Base-by-base conservation (phyloP, 2,888 invertebrate genomes). In the Julus scandinavius region DNA sequence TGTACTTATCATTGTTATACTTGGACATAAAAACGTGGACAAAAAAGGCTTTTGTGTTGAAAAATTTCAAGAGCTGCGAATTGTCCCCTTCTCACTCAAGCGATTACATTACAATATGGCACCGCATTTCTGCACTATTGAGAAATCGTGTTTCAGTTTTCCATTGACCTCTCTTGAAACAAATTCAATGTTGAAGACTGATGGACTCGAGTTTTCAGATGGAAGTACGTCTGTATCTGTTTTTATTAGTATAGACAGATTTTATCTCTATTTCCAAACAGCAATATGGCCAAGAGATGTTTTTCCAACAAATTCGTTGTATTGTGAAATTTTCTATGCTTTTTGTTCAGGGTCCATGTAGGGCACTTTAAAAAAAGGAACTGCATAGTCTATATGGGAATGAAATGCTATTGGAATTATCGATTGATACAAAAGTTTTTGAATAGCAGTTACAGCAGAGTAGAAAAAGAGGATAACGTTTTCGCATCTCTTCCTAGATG, bases 341-440 rank as follows among this genome's bases (percentile, higher is more conserved):
- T 80, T 80, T 80, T 80, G 80, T 80, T 80, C 80, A 80, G 38
- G 13, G 80, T 38, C 80, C 80, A 38, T 13, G 80, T 80, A 80
- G 80, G 80, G 80, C 80, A 80, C 80, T 80, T 80, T 80, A 80
- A 80, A 38, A 38, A 72, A n/a, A 38, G 38, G 80, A 80, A 38
- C 80, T 20, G 80, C 20, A 80, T 80, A 80, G 80, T 80, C 80
- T 80, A 80, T 80, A 80, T 38, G 80, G 80, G 80, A 80, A 80
- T 80, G 20, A 80, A 80, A 80, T 80, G 80, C 80, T 38, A 80
- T 80, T 80, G 80, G 80, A 80, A 80, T 80, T 80, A 80, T 80
- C 80, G 80, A 80, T 80, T 80, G 80, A 38, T 80, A 80, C 80
- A 80, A 80, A 80, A 80, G 80, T 80, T 80, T 80, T 80, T 80